Base-by-base conservation (phyloP, 2,888 invertebrate species). In the Bedellia somnulentella region DNA sequence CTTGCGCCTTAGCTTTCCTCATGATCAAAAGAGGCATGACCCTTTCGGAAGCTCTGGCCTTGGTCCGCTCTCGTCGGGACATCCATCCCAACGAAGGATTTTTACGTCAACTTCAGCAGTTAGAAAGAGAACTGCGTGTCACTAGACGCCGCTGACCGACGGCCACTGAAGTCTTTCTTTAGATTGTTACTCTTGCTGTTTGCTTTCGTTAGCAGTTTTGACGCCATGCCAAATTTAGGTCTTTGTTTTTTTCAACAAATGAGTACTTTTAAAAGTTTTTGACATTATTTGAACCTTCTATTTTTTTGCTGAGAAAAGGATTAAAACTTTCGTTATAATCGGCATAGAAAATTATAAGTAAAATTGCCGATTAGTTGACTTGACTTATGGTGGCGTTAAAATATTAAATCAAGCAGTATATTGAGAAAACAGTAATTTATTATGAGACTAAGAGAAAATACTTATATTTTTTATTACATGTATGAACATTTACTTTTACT, bases 11-110 rank as follows among this genome's bases (percentile, higher is more conserved):
- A 39, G 89, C 89, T 4, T 90, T 87, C 54, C 75, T 91, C 35
- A 90, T 91, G 87, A 85, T 89, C 44, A 83, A 83, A 47, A 82
- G 85, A 34, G 81, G 81, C 36, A 86, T 89, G 85, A 67, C 83
- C 24, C 83, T 88, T 8, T 70, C 80, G 0, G 87, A 89, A 41
- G 89, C 90, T n/a, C 62, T 91, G 41, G 78, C 79, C 29, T 78
- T 77, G 33, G 84, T 89, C 9, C 85, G 87, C 36, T 77, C 80
- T 39, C 80, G 81, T 36, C 82, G 90, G 24, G 82, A 84, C 45
- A 83, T 91, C 43, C 82, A 83, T 47, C 90, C 91, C 25, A 91
- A 91, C 52, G 81, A 85, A 44, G 90, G 90, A 33, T 91, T 91
- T 63, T 63, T 91, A 33, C 82, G 82, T 32, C 90, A 90, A 47